These are phyloP conservation scores for Bombus sylvicola DNA, from an alignment of 1,140 invertebrate genomes.

Conservation along the genomic window DNA sequence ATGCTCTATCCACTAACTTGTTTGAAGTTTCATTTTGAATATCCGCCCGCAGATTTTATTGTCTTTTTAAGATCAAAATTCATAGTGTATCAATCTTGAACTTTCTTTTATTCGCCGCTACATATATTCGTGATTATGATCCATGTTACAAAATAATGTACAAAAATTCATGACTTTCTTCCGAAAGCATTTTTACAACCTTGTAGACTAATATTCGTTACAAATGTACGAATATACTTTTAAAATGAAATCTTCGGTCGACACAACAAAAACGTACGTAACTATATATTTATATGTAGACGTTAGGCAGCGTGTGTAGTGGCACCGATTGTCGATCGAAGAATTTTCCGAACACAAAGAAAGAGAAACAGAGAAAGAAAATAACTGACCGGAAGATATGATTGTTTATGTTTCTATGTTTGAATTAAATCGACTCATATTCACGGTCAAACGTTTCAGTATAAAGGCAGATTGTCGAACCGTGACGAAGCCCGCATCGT, in stretches of 20 bases:
- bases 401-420: conserved; percentile 40
- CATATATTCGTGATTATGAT: background rate
- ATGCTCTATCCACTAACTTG: too few species aligned
- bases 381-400: conserved; percentile 23
- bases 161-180: too few species aligned
- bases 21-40: too few species aligned
- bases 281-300: background rate
- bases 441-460: conserved; percentile 65
- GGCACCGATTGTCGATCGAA: background rate
- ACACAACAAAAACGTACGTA: background rate
- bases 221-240: too few species aligned
- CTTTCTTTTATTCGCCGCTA: too few species aligned
- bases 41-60: too few species aligned
- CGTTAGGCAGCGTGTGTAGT: background rate
- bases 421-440: conserved; percentile 61
- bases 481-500: conserved; percentile 65
- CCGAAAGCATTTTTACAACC: too few species aligned
- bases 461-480: conserved; percentile 67
- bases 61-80: too few species aligned
- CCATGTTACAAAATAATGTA: background rate
- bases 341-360: background rate
- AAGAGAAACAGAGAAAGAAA: background rate
- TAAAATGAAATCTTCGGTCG: too few species aligned
- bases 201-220: too few species aligned
- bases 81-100: too few species aligned